Conservation (phyloP, 2,888 invertebrate genomes). For the Drosophila robusta region DNA sequence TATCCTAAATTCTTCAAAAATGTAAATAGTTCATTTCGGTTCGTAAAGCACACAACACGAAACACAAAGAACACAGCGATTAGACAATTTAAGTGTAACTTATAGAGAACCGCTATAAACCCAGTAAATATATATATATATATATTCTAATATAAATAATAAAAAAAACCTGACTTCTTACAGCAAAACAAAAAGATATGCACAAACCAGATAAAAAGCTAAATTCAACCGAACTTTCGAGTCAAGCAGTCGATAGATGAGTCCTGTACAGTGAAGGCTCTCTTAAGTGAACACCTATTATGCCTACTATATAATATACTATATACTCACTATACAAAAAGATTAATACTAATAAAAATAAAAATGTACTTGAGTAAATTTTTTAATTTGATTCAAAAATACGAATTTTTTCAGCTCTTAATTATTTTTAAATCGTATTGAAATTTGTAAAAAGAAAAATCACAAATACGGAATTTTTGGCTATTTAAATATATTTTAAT, state of each 20-base stretch:
- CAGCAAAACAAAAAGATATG: conserved; percentile 26
- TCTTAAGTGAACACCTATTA: neutral
- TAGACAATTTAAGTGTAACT: conserved; percentile 60
- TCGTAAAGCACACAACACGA: conserved; percentile 27
- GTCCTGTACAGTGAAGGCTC: neutral
- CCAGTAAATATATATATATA: neutral
- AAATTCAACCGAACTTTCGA: conserved; percentile 1
- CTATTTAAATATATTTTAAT: no score
- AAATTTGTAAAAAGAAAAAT: no score
- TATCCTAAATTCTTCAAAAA: conserved; percentile 29
- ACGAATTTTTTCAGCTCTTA: no score
- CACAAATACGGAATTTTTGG: no score
- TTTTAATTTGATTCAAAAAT: no score
- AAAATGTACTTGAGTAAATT: no score
- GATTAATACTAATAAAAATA: no score
- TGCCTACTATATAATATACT: no score
- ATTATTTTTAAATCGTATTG: no score
- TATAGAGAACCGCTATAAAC: conserved; percentile 40
- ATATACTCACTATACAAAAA: no score
- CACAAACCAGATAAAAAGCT: conserved; percentile 46
- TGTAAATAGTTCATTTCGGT: conserved; percentile 68
- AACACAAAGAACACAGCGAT: conserved; percentile 39
- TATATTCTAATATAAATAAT: neutral
- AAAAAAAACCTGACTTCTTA: conserved; percentile 1
- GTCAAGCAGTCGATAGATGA: neutral